phyloP scores from a whole-genome alignment of 2,113 vertebrate species.

The Strix uralensis region DNA sequence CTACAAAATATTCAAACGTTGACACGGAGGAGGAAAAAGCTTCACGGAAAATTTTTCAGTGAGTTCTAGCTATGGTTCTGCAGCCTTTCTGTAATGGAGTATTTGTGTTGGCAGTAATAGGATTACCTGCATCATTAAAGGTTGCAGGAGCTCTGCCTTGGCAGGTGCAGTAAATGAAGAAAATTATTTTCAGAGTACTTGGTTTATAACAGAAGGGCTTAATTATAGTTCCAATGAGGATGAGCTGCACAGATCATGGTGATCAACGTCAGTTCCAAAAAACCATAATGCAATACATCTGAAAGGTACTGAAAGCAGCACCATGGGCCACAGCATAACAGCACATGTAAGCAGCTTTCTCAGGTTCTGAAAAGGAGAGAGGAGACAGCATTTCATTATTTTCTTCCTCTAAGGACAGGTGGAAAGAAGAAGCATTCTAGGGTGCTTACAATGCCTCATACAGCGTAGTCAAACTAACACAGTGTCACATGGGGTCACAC shows the following conservation, averaged over 20 bases:
- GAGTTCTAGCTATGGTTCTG: not conserved
- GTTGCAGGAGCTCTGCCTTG: not conserved
- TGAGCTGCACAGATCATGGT: not conserved
- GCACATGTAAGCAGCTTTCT: not conserved
- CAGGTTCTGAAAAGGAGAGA: not conserved
- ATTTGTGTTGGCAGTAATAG: not conserved
- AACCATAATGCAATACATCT: not conserved
- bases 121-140: constrained; percentile 31
- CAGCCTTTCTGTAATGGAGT: not conserved
- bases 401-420: not conserved
- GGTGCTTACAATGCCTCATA: not conserved
- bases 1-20: not conserved
- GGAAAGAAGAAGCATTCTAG: not conserved
- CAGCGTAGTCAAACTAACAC: not conserved
- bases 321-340: not conserved
- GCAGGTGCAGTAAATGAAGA: constrained; percentile 1
- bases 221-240: constrained; percentile 20
- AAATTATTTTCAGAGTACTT: not conserved
- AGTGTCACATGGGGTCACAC: not conserved
- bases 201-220: constrained; percentile 34
- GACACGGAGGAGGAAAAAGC: not conserved
- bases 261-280: not conserved
- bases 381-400: not conserved
- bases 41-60: not conserved
- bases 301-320: not conserved